phyloP scores from a whole-genome alignment of 2,113 vertebrate species.

The Loxodonta africana region DNA sequence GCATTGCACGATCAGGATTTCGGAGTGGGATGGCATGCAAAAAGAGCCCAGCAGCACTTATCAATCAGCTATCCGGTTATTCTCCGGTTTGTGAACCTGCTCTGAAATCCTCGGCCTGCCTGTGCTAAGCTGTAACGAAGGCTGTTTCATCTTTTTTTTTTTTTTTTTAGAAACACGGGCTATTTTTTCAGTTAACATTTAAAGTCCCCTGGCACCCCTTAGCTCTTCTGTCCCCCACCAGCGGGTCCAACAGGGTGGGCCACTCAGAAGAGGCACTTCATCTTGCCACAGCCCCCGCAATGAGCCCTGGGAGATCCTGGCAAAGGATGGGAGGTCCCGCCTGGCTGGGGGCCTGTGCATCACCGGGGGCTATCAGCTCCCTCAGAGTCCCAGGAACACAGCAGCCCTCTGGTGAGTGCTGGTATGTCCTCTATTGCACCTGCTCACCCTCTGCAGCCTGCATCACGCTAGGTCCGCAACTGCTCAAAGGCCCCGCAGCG shows the following conservation, averaged over 20 bases:
- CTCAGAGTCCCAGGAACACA: conserved; percentile 53
- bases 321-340: conserved; percentile 32
- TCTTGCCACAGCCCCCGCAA: neutral
- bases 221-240: neutral
- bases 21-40: conserved; percentile 47
- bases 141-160: neutral
- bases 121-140: conserved; percentile 73
- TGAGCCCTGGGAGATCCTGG: conserved; percentile 23
- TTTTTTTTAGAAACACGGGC: conserved; percentile 54
- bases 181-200: conserved; percentile 59
- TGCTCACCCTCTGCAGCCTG: conserved; percentile 17
- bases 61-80: conserved; percentile 51
- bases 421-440: conserved; percentile 59
- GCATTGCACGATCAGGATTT: conserved; percentile 60
- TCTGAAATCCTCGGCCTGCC: conserved; percentile 71
- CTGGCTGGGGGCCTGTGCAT: neutral
- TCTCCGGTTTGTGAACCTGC: conserved; percentile 67
- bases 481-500: conserved; percentile 42
- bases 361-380: neutral
- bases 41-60: conserved; percentile 59
- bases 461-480: conserved; percentile 67
- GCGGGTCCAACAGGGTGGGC: neutral
- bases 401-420: conserved; percentile 33
- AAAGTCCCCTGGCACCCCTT: conserved; percentile 35
- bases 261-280: neutral